Base-by-base conservation (phyloP, 2,113 vertebrate genomes). In the Lethenteron reissneri region DNA sequence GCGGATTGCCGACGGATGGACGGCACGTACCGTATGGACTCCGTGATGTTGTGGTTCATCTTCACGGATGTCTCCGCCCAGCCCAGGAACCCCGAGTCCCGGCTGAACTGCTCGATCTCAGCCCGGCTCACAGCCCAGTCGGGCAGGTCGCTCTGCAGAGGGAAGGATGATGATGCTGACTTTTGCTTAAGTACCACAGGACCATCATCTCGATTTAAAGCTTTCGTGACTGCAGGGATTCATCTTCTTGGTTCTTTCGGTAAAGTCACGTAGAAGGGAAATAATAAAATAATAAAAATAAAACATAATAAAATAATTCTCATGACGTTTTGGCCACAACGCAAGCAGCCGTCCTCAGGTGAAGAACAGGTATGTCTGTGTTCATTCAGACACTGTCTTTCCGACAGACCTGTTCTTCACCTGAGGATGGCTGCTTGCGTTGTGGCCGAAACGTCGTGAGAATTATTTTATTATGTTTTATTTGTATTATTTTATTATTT, bases 1-100 rank as follows among this genome's bases (percentile, higher is more conserved):
- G 14, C 60, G 60, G 17, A 64, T 4, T 14, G 60, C 14, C 60
- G 17, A 15, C 8, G 14, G 14, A 15, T 8, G 17, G n/a, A 10
- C 64, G n/a, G 64, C n/a, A 71, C 57, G 78, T 74, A 90, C 89
- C 84, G 87, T 83, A 90, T 87, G 7, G 85, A 77, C 72, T 90
- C 84, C 7, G 76, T 83, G 19, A 91, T 71, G 58, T 90, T 91
- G 80, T 80, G 88, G 81, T 91, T 88, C 11, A 91, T 86, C 78
- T 90, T 91, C 71, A 88, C 88, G 0, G 88, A 92, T 0, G 81
- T 88, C 77, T 90, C 88, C 80, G 86, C 85, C 87, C 88, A 90
- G 0, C 84, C 79, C 5, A 78, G 78, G 78, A 92, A 92, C 69
- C 85, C 85, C 0, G 88, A 86, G 72, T 83, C 83, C 74, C 83